These are phyloP conservation scores for Kryphioiulus occultus DNA, from an alignment of 2,888 invertebrate genomes.

Conservation along the genomic window DNA sequence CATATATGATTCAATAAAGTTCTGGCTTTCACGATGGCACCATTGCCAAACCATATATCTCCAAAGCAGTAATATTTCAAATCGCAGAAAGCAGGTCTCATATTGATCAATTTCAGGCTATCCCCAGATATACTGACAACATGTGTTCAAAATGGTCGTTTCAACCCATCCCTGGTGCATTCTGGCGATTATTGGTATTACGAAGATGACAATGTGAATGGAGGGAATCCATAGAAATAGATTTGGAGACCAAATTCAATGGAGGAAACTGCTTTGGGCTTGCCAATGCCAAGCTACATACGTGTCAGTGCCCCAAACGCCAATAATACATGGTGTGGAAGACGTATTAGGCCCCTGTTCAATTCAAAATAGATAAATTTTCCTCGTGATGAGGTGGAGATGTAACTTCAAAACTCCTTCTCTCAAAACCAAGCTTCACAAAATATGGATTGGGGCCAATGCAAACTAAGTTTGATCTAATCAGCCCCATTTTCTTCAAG, in stretches of 20 bases:
- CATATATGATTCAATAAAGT: constrained; percentile 12
- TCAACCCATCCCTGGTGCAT: background rate
- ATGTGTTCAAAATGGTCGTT: constrained; percentile 3
- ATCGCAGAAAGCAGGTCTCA: constrained; percentile 26
- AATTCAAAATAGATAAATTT: constrained; percentile 19
- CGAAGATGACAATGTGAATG: background rate
- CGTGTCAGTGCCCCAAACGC: background rate
- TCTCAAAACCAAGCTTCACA: background rate
- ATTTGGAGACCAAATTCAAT: background rate
- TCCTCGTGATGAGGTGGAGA: background rate
- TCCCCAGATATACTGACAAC: background rate
- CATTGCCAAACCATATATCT: background rate
- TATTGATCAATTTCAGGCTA: background rate
- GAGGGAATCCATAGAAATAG: background rate
- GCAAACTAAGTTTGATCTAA: background rate
- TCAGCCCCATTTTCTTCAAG: background rate
- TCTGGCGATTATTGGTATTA: constrained; percentile 15
- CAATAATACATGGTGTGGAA: background rate
- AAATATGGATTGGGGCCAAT: background rate
- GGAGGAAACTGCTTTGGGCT: constrained; percentile 14
- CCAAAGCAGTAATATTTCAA: background rate
- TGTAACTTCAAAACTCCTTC: background rate
- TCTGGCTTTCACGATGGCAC: background rate
- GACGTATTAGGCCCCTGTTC: background rate
- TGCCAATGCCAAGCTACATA: background rate